Conservation (phyloP, 2,113 vertebrate species). For the Axis porcinus region DNA sequence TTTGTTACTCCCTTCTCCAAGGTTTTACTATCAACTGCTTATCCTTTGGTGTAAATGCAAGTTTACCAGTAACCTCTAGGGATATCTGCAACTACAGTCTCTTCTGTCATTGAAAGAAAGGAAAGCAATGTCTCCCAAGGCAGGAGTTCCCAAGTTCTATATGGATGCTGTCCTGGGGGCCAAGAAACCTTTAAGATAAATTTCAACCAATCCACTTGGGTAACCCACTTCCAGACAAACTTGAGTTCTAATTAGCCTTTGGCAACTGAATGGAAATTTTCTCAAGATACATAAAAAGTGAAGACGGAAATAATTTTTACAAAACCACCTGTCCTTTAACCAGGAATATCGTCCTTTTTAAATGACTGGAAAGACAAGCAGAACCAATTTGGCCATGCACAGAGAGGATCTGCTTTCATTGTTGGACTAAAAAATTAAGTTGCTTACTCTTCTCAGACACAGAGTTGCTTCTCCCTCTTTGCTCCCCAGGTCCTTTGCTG, state of each 20-base stretch:
- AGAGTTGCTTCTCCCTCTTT: background rate
- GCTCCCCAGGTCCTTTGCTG: background rate
- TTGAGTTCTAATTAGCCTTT: conserved; percentile 30
- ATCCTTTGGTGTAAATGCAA: background rate
- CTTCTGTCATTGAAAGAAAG: background rate
- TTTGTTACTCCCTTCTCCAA: background rate
- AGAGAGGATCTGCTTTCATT: background rate
- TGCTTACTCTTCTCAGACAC: background rate
- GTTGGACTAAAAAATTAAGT: background rate
- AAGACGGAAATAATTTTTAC: background rate
- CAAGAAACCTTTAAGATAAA: background rate
- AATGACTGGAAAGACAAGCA: background rate
- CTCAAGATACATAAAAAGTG: background rate
- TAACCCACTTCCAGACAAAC: background rate
- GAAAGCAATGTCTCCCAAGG: background rate
- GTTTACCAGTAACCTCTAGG: background rate
- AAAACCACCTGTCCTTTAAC: conserved; percentile 23
- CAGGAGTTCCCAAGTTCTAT: background rate
- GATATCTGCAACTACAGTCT: background rate
- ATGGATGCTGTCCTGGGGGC: background rate
- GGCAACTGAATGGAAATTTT: conserved; percentile 15
- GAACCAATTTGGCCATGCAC: background rate
- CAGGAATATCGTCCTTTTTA: background rate
- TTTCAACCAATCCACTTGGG: background rate
- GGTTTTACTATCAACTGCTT: background rate